These are phyloP conservation scores for Lingula anatina DNA, from an alignment of 2,888 invertebrate genomes.

Conservation along the genomic window DNA sequence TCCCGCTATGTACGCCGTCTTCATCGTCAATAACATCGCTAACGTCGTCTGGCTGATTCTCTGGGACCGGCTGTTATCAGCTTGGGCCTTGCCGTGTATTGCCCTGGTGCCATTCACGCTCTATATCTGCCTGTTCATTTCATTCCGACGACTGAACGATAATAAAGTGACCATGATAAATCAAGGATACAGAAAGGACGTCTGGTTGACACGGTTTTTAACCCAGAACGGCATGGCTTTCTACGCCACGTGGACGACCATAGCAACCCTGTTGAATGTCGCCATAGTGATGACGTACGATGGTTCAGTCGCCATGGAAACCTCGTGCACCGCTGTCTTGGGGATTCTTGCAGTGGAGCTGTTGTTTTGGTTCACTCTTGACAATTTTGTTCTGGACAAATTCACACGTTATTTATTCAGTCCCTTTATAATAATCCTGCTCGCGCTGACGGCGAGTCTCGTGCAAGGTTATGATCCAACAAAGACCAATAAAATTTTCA, in stretches of 20 bases:
- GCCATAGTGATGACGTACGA: slow-evolving; percentile 20
- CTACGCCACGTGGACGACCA: slow-evolving; percentile 25
- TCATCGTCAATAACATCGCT: slow-evolving; percentile 23
- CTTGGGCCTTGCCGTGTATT: slow-evolving; percentile 19
- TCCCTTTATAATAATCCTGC: slow-evolving; percentile 26
- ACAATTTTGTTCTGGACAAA: slow-evolving; percentile 21
- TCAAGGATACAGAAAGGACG: slow-evolving; percentile 12
- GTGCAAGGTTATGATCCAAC: no score
- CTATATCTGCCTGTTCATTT: slow-evolving; percentile 19
- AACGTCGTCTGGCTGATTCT: slow-evolving; percentile 39
- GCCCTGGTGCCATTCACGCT: slow-evolving; percentile 13
- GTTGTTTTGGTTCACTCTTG: slow-evolving; percentile 21
- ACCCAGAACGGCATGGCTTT: slow-evolving; percentile 27
- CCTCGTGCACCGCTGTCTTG: slow-evolving; percentile 15
- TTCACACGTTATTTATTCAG: slow-evolving; percentile 21
- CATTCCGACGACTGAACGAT: slow-evolving; percentile 15
- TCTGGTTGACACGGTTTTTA: slow-evolving; percentile 25
- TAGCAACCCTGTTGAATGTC: slow-evolving; percentile 24
- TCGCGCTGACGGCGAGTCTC: no score
- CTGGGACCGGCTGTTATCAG: slow-evolving; percentile 31
- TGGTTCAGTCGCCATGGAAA: slow-evolving; percentile 3
- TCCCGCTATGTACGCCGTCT: slow-evolving; percentile 22
- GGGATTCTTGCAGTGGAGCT: slow-evolving; percentile 19
- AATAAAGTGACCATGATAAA: slow-evolving; percentile 12
- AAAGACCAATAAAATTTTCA: no score